Conservation (phyloP, 2,797 vertebrate genomes). For the Gobio occitaniae region DNA sequence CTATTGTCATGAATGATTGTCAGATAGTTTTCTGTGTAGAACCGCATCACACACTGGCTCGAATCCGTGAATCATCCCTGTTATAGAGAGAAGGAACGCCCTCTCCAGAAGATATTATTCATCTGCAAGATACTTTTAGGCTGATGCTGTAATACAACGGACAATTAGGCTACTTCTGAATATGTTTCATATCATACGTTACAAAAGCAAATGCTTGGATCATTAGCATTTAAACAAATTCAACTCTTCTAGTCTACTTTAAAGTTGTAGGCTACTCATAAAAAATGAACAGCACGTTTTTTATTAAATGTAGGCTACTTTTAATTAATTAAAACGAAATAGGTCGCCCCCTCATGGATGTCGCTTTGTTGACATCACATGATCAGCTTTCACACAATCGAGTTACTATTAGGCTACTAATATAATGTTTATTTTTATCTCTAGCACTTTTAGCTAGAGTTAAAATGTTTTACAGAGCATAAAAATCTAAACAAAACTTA, state of each 20-base stretch:
- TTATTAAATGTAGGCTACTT: too few species aligned
- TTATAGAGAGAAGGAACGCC: constrained; percentile 40
- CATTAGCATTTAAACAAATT: neutral
- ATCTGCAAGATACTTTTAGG: constrained; percentile 24
- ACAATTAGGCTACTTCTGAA: too few species aligned
- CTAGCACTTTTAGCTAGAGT: neutral
- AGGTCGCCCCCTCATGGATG: neutral
- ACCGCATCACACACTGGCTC: constrained; percentile 20
- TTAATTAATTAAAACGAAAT: neutral
- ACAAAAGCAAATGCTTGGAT: neutral
- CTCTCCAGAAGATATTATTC: constrained; percentile 34
- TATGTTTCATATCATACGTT: neutral
- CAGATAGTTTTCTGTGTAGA: constrained; percentile 29
- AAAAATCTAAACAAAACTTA: neutral
- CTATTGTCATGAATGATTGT: constrained; percentile 8
- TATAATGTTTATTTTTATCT: neutral
- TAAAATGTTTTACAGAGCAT: neutral
- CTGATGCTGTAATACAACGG: neutral
- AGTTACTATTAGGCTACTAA: neutral
- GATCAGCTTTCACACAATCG: neutral
- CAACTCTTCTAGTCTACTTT: neutral
- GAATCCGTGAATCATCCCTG: constrained; percentile 39
- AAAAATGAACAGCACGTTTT: neutral
- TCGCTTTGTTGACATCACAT: constrained; percentile 3
- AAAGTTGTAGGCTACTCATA: neutral